Conservation (phyloP, 2,113 vertebrate species). For the Triplophysa dalaica region DNA sequence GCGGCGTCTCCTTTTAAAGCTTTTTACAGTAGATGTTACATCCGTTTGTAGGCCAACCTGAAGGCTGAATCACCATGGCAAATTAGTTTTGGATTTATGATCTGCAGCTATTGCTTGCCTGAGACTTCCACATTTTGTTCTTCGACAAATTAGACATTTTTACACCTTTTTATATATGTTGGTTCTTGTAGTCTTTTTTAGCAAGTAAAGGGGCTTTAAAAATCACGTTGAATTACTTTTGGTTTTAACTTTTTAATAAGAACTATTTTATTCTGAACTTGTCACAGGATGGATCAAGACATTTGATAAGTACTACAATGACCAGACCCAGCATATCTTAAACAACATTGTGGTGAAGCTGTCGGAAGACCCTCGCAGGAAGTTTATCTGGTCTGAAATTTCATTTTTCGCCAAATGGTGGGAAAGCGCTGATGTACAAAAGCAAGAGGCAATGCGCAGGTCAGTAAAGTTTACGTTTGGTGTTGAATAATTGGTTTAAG, state of each 20-base stretch:
- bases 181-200: too few species aligned
- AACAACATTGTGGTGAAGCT: slow-evolving; percentile 97
- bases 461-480: slow-evolving; percentile 59
- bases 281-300: slow-evolving; percentile 94
- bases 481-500: background rate
- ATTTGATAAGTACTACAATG: slow-evolving; percentile 96
- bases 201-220: too few species aligned
- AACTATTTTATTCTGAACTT: too few species aligned
- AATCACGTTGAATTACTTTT: too few species aligned
- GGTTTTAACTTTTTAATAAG: too few species aligned
- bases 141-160: too few species aligned
- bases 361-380: slow-evolving; percentile 88
- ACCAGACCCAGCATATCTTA: slow-evolving; percentile 97
- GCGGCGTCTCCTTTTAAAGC: background rate
- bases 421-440: slow-evolving; percentile 86
- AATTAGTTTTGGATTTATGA: too few species aligned
- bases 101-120: too few species aligned
- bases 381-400: slow-evolving; percentile 97
- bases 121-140: too few species aligned
- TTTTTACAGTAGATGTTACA: background rate
- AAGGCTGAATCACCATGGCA: too few species aligned
- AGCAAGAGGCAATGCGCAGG: slow-evolving; percentile 87
- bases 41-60: too few species aligned
- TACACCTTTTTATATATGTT: too few species aligned
- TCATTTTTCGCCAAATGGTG: slow-evolving; percentile 97